phyloP scores from a whole-genome alignment of 2,113 vertebrate genomes.

The Eclectus roratus region DNA sequence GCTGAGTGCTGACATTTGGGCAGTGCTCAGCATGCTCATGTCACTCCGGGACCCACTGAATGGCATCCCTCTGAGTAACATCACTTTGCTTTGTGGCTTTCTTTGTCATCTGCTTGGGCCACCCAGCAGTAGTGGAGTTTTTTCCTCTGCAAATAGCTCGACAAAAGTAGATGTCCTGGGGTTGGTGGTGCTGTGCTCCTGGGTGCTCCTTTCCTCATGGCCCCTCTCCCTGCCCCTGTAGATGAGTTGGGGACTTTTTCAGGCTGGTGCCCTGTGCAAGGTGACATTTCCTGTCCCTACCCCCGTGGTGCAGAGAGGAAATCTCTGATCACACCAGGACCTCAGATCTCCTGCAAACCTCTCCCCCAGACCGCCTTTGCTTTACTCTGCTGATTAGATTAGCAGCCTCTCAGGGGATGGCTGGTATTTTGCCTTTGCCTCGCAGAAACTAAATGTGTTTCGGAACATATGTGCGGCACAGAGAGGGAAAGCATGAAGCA shows the following conservation, averaged over 20 bases:
- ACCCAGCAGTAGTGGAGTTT: background rate
- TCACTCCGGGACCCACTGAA: background rate
- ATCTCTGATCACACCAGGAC: background rate
- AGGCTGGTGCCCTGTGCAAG: rapidly evolving
- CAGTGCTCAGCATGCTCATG: background rate
- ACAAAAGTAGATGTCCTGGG: background rate
- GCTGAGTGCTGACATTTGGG: background rate
- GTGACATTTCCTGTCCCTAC: background rate
- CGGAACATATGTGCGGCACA: background rate
- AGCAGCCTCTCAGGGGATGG: background rate
- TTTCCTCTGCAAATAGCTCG: background rate
- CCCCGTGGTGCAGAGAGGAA: background rate
- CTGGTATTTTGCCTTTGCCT: background rate
- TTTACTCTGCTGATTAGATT: background rate
- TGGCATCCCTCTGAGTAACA: background rate
- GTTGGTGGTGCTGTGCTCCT: background rate
- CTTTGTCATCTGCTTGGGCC: background rate
- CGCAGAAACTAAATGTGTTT: background rate
- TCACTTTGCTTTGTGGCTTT: background rate
- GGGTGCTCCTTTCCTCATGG: background rate
- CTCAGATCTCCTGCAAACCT: background rate
- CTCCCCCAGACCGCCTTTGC: background rate
- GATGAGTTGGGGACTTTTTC: background rate
- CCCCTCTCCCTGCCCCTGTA: background rate
- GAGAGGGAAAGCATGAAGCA: background rate